Conservation (phyloP, 2,113 vertebrate species). For the Poeciliopsis turrubarensis region DNA sequence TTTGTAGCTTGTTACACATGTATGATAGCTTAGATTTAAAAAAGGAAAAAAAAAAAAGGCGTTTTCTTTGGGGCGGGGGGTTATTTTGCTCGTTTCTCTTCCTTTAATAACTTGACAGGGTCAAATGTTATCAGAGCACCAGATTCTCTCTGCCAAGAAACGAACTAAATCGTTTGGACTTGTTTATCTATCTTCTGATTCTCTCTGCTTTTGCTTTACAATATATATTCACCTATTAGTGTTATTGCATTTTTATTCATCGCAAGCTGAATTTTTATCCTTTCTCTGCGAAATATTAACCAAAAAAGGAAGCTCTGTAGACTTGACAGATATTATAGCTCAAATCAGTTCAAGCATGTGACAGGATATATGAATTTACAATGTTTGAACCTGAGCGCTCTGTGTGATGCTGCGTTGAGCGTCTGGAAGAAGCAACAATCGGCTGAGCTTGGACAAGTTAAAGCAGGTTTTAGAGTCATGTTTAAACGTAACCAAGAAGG, state of each 20-base stretch:
- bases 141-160: slow-evolving; percentile 31
- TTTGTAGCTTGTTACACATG: slow-evolving; percentile 68
- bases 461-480: slow-evolving; percentile 83
- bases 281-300: slow-evolving; percentile 58
- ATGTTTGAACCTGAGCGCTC: slow-evolving; percentile 15
- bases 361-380: slow-evolving; percentile 16
- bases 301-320: slow-evolving; percentile 56
- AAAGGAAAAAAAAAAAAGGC: slow-evolving; percentile 13
- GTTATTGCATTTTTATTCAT: slow-evolving; percentile 59
- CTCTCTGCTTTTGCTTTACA: slow-evolving; percentile 45
- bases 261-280: slow-evolving; percentile 61
- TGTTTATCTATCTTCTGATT: slow-evolving; percentile 23
- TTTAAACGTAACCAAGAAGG: slow-evolving; percentile 81
- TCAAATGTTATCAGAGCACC: slow-evolving; percentile 48
- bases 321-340: slow-evolving; percentile 51
- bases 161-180: slow-evolving; percentile 15
- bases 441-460: slow-evolving; percentile 79
- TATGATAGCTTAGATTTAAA: slow-evolving; percentile 66
- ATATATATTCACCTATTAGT: slow-evolving; percentile 48
- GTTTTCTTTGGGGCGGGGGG: too few relatives aligned
- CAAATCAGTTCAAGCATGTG: slow-evolving; percentile 42
- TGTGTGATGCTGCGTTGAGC: slow-evolving; percentile 44
- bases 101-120: slow-evolving; percentile 50
- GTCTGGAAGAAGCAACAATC: slow-evolving; percentile 56
- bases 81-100: slow-evolving; percentile 18